These are phyloP conservation scores for Aphelocoma coerulescens DNA, from an alignment of 2,113 vertebrate species.

Conservation along the genomic window DNA sequence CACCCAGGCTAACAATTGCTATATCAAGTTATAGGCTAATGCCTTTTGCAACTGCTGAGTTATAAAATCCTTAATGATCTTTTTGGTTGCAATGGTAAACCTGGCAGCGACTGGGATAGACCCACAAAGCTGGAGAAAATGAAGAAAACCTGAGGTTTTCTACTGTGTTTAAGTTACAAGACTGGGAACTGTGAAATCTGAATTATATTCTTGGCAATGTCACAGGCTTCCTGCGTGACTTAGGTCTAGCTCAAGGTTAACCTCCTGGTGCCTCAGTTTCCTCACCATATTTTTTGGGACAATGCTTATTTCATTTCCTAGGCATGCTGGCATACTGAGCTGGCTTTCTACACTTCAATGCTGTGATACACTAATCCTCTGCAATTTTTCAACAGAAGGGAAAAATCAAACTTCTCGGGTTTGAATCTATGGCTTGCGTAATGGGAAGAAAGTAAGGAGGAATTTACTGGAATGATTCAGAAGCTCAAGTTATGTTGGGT, in stretches of 20 bases:
- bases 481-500: neutral
- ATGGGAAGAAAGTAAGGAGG: neutral
- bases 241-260: neutral
- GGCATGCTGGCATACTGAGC: neutral
- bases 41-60: constrained; percentile 38
- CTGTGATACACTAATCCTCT: neutral
- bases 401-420: neutral
- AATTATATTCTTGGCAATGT: constrained; percentile 17
- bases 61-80: constrained; percentile 21
- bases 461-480: neutral
- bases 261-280: constrained; percentile 24
- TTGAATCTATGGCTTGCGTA: neutral
- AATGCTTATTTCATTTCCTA: neutral
- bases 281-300: neutral
- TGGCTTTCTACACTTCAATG: neutral
- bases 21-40: constrained; percentile 25
- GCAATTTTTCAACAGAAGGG: neutral
- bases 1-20: neutral
- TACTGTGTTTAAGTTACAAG: neutral
- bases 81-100: constrained; percentile 24
- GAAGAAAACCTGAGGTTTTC: constrained; percentile 14
- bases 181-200: constrained; percentile 5
- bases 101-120: constrained; percentile 15
- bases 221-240: neutral
- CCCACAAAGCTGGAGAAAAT: neutral